Evolutionary conservation across 2,797 vertebrate genomes (phyloP), one percentile per base, ranked within the genome.

Genomic region (Darevskia mixta): DNA sequence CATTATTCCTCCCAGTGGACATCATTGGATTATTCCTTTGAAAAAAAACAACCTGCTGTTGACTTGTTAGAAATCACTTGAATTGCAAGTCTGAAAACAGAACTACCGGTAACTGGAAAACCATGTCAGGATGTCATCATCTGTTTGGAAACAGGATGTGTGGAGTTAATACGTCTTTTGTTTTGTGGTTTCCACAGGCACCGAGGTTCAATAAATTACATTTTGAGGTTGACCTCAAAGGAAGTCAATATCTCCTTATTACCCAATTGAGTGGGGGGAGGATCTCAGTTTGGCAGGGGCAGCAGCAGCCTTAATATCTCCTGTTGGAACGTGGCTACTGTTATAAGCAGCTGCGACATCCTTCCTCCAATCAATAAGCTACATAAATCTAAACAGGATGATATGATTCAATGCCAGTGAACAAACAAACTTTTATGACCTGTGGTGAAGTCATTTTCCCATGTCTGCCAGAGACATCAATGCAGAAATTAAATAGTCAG

Each of bases 401-500:
- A 27, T 8, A 77, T 88, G 87, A 92, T 75, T 94, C 92, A 94
- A 83, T 88, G 90, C 87, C 1, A 0, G 91, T 92, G 86, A 88
- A 89, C 78, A 86, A 90, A 92, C 82, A 79, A 61, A 76, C 87
- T 18, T 95, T 67, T 49, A 43, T 41, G 67, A 58, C 82, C 84
- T 38, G 0, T 0, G 0, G 29, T 55, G 88, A 85, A 85, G 66
- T 87, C 91, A 91, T 90, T 86, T 93, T 91, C 58, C n/a, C 75
- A 0, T 83, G 85, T 82, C 13, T 5, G 35, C 43, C 17, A 83
- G 90, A 91, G 82, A 92, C 92, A 95, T 79, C 86, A 84, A 77
- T 87, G 38, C 29, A 90, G 84, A 88, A 94, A 91, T 93, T 69
- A 88, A 84, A 87, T 76, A 86, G 89, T 81, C 90, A 92, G 7